Conservation (phyloP, 2,797 vertebrate genomes). For the Argya squamiceps region DNA sequence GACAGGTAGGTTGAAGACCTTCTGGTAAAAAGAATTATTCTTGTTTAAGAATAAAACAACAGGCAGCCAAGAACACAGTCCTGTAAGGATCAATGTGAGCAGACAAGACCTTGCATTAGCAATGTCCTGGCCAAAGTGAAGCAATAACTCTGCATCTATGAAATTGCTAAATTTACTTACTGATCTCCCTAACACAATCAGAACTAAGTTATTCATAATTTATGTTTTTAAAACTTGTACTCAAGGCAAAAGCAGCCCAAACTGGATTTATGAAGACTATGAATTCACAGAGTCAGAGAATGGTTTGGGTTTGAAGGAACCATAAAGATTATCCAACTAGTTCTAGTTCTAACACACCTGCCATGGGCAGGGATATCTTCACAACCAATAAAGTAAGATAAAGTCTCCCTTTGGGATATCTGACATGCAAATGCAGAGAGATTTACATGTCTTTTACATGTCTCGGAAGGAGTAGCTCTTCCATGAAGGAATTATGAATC, state of each 20-base stretch:
- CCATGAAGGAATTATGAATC: background rate
- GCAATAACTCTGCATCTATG: background rate
- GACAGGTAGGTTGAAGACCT: background rate
- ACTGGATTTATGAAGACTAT: background rate
- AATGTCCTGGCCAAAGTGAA: background rate
- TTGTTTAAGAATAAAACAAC: background rate
- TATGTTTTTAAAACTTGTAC: background rate
- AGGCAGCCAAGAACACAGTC: background rate
- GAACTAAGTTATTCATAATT: background rate
- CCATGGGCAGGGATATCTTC: background rate
- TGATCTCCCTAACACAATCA: background rate
- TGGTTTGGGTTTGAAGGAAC: background rate
- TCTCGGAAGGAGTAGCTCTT: background rate
- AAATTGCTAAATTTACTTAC: background rate
- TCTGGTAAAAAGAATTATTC: background rate
- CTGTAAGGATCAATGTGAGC: background rate
- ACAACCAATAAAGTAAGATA: background rate
- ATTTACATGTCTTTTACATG: background rate
- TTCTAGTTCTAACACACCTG: background rate
- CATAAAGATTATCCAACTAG: background rate
- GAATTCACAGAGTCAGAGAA: background rate
- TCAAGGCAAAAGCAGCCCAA: background rate
- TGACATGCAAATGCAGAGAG: background rate
- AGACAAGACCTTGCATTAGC: background rate
- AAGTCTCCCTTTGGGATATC: background rate